These are phyloP conservation scores for Stomatorhinus ivindoensis DNA, from an alignment of 2,113 vertebrate genomes.

Conservation along the genomic window DNA sequence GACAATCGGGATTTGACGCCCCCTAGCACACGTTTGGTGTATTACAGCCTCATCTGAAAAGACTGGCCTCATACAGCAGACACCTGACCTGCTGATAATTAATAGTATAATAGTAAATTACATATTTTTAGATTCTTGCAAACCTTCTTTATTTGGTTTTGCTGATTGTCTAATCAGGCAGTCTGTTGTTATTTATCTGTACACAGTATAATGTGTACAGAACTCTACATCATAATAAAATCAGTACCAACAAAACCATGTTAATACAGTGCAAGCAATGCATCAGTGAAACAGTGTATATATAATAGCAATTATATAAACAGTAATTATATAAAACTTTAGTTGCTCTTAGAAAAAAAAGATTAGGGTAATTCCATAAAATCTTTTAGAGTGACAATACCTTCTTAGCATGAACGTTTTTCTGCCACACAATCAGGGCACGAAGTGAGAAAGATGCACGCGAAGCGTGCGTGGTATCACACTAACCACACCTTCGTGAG, in stretches of 20 bases:
- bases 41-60: not conserved
- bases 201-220: not conserved
- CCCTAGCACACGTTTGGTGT: not conserved
- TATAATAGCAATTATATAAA: not conserved
- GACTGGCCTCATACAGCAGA: not conserved
- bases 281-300: not conserved
- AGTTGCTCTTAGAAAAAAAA: not conserved
- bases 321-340: not conserved
- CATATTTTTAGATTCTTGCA: not conserved
- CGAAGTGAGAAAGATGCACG: not conserved
- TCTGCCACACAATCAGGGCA: not conserved
- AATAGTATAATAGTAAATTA: not conserved
- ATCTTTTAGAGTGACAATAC: not conserved
- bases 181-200: not conserved
- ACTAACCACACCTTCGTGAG: conserved; percentile 5
- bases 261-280: not conserved
- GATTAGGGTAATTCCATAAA: not conserved
- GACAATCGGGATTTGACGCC: not conserved
- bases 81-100: not conserved
- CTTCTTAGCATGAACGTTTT: not conserved
- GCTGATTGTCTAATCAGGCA: not conserved
- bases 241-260: not conserved
- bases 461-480: not conserved
- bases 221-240: not conserved
- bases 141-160: not conserved